A percentile compares a stretch with the other conserved stretches of the same genome.
Conservation (phyloP, 2,113 vertebrate species). For the Tringa solitaria region DNA sequence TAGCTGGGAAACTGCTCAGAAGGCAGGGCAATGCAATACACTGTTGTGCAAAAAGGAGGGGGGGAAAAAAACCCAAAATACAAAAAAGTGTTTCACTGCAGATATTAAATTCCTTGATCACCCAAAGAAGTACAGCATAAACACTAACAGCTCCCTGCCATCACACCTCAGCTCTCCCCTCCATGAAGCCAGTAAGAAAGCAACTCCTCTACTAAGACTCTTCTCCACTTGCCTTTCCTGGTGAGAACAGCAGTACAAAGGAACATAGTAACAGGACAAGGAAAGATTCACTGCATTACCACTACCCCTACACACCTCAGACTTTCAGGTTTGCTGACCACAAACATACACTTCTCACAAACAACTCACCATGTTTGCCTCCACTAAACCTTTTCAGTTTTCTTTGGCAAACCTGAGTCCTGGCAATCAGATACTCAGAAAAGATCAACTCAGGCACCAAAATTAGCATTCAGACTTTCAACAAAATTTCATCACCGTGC, state of each 20-base stretch:
- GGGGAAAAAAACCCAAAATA: background rate
- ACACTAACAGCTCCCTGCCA: background rate
- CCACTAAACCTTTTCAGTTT: background rate
- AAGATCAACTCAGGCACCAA: background rate
- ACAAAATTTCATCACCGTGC: accelerated
- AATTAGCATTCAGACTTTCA: background rate
- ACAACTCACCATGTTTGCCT: background rate
- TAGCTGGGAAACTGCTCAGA: background rate
- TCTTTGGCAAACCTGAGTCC: background rate
- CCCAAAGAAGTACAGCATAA: background rate
- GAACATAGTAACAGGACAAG: background rate
- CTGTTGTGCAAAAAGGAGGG: background rate
- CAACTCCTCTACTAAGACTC: background rate
- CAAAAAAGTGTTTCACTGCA: background rate
- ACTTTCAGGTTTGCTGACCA: background rate
- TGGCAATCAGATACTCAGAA: background rate
- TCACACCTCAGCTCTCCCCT: background rate
- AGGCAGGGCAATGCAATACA: background rate
- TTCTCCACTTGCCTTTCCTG: background rate
- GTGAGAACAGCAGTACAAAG: background rate
- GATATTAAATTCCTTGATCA: background rate
- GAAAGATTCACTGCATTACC: background rate
- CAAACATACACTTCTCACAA: background rate
- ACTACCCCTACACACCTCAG: background rate
- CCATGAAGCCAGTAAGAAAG: background rate